Percentiles rank a stretch among this genome's conserved stretches.
Conservation (phyloP, 2,888 invertebrate genomes). For the Tortricodes alternella region DNA sequence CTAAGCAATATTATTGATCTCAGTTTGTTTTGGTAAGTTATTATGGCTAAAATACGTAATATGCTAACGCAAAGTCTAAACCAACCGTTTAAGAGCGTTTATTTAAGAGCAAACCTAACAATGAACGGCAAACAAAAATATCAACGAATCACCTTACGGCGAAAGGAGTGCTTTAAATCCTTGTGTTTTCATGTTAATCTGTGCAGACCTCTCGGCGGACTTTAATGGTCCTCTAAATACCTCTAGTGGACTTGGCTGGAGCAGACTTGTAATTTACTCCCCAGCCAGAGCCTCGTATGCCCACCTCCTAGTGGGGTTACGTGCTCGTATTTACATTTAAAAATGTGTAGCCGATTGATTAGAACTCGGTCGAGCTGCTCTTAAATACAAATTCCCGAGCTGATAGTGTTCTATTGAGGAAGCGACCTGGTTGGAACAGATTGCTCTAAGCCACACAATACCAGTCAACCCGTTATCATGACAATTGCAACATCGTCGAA, state of each 20-base stretch:
- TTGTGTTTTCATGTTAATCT: conserved; percentile 60
- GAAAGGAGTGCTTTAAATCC: conserved; percentile 47
- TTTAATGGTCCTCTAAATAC: conserved; percentile 68
- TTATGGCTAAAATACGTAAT: too few species aligned
- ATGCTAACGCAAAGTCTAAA: not conserved
- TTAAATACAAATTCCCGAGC: conserved; percentile 13
- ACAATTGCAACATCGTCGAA: too few species aligned
- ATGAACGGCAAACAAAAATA: conserved; percentile 41
- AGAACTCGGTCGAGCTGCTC: conserved; percentile 24
- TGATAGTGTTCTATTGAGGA: conserved; percentile 3
- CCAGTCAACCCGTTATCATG: too few species aligned
- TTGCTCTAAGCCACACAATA: too few species aligned
- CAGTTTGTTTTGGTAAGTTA: too few species aligned
- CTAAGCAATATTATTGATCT: too few species aligned
- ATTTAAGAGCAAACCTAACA: not conserved
- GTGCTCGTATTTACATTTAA: conserved; percentile 40
- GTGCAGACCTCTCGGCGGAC: conserved; percentile 55
- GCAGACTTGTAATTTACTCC: conserved; percentile 64
- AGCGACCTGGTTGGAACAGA: not conserved
- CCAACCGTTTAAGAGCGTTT: not conserved
- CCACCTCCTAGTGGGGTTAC: conserved; percentile 41
- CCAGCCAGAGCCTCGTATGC: conserved; percentile 54
- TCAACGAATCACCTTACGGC: conserved; percentile 48
- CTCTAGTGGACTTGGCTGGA: conserved; percentile 49
- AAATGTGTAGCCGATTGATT: conserved; percentile 35